A percentile compares a stretch with the other conserved stretches of the same genome.
Evolutionary conservation across 2,113 vertebrate genomes (phyloP).

Genomic region (Lutjanus erythropterus): DNA sequence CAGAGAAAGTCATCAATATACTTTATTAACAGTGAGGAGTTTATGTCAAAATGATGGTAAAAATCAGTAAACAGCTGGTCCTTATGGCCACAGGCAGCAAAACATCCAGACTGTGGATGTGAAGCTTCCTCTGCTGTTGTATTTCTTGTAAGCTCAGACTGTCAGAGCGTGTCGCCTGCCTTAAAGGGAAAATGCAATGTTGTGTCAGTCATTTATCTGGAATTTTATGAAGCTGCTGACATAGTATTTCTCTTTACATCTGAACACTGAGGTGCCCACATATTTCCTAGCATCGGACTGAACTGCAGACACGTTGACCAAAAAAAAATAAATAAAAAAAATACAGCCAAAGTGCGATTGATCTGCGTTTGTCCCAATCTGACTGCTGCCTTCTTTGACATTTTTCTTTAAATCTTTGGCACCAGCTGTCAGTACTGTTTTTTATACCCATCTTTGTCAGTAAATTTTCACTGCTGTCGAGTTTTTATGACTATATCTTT

Average conservation of each 20-base stretch:
- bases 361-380: constrained; percentile 20
- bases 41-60: neutral
- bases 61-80: neutral
- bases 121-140: constrained; percentile 3
- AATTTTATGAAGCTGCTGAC: constrained; percentile 38
- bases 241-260: constrained; percentile 11
- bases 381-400: neutral
- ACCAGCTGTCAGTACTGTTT: constrained; percentile 9
- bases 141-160: neutral
- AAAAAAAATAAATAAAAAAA: no score
- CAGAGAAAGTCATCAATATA: no score
- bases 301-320: neutral
- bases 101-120: neutral
- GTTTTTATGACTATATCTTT: neutral
- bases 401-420: constrained; percentile 1
- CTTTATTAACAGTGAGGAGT: neutral
- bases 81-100: neutral
- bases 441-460: neutral
- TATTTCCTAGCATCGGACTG: neutral
- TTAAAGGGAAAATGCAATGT: constrained; percentile 11
- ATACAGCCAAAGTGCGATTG: neutral
- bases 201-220: constrained; percentile 33
- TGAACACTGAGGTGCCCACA: neutral
- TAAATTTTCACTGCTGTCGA: neutral
- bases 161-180: constrained; percentile 13